These are phyloP conservation scores for Epirrhoe tristata DNA, from an alignment of 2,888 invertebrate genomes.

Conservation along the genomic window DNA sequence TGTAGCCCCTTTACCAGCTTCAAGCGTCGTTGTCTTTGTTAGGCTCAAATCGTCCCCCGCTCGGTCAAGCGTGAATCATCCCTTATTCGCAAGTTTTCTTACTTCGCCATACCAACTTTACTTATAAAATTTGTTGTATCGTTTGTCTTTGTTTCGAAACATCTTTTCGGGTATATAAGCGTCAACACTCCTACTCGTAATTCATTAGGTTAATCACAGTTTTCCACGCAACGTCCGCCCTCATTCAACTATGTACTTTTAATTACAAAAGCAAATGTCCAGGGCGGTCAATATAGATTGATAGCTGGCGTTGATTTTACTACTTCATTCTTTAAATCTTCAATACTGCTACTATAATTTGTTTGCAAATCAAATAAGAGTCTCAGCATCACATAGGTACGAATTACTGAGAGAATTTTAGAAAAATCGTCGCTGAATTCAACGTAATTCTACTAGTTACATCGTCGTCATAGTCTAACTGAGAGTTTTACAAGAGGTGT, in stretches of 20 bases:
- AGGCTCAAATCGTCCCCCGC: too few species aligned
- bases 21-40: too few species aligned
- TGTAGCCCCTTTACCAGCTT: too few species aligned
- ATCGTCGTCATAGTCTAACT: too few species aligned
- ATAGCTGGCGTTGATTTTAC: neutral
- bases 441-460: too few species aligned
- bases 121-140: neutral
- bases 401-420: too few species aligned
- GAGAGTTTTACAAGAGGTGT: neutral
- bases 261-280: conserved; percentile 72
- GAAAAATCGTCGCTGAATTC: too few species aligned
- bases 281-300: conserved; percentile 26
- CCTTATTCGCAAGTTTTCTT: neutral
- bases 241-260: conserved; percentile 62
- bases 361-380: neutral
- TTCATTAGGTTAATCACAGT: conserved; percentile 35
- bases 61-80: neutral
- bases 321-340: neutral
- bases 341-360: too few species aligned
- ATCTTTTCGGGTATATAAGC: conserved; percentile 6
- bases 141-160: neutral
- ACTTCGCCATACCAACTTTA: neutral
- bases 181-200: conserved; percentile 34
- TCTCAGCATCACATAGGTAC: too few species aligned
- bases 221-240: conserved; percentile 31